Evolutionary conservation across 2,113 vertebrate genomes (phyloP).

Genomic region (Podocnemis expansa): DNA sequence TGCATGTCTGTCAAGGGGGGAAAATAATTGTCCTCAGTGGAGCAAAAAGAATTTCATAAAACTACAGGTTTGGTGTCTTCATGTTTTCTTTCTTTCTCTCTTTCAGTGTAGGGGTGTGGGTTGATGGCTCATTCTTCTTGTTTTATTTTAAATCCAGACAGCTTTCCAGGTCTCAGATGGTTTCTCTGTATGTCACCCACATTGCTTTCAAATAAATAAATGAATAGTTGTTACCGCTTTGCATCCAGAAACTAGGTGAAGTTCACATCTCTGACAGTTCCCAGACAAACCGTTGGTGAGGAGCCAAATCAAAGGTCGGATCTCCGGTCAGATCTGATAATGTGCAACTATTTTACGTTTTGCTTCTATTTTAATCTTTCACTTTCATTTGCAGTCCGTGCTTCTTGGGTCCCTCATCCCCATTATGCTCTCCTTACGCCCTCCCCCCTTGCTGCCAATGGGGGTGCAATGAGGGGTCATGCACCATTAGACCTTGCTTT

Average conservation of each 20-base stretch:
- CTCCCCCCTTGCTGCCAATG: not conserved
- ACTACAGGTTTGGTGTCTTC: constrained; percentile 57
- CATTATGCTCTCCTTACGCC: not conserved
- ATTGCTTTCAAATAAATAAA: constrained; percentile 55
- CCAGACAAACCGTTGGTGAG: constrained; percentile 1
- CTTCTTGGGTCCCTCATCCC: not conserved
- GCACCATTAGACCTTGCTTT: not conserved
- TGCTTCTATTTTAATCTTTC: constrained; percentile 34
- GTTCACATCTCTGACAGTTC: constrained; percentile 39
- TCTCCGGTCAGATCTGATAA: not conserved
- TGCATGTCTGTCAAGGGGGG: constrained; percentile 66
- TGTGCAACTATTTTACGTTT: not conserved
- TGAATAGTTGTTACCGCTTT: constrained; percentile 5
- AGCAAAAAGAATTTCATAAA: constrained; percentile 28
- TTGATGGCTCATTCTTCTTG: constrained; percentile 46
- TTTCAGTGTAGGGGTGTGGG: constrained; percentile 14
- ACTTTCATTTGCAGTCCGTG: constrained; percentile 45
- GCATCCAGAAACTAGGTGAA: constrained; percentile 10
- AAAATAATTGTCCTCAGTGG: constrained; percentile 50
- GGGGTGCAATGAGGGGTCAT: not conserved
- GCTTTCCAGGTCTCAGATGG: constrained; percentile 24
- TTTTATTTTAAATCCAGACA: not conserved
- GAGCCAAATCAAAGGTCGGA: not conserved
- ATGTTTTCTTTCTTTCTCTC: constrained; percentile 51
- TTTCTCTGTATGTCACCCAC: constrained; percentile 51